Percentiles rank a stretch among this genome's conserved stretches.
Conservation (phyloP, 2,797 vertebrate genomes). For the Fundulus diaphanus region DNA sequence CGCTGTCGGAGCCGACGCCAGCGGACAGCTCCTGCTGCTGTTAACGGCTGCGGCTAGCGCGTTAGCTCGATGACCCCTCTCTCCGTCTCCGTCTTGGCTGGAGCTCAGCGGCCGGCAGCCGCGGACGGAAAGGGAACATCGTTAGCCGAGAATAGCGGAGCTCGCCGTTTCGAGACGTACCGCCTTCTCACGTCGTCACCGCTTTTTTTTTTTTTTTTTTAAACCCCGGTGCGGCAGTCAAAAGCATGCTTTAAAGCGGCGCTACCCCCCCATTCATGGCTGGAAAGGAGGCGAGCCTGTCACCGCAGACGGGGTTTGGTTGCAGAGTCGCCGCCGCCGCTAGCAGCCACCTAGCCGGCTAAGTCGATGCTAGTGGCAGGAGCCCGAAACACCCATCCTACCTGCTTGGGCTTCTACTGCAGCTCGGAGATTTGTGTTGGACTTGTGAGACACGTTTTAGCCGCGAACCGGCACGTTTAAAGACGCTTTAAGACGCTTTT, state of each 20-base stretch:
- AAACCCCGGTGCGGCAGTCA: constrained; percentile 1
- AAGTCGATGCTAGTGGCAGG: constrained; percentile 49
- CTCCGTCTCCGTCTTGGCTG: constrained; percentile 75
- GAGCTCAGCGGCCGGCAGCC: constrained; percentile 72
- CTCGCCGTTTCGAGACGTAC: constrained; percentile 5
- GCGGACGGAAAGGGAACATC: constrained; percentile 42
- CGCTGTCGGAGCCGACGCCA: constrained; percentile 40
- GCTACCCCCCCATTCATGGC: constrained; percentile 58
- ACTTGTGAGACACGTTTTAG: background rate
- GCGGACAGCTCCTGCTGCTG: constrained; percentile 39
- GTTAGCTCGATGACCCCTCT: constrained; percentile 81
- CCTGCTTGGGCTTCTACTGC: constrained; percentile 15
- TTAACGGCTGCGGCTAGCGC: constrained; percentile 72
- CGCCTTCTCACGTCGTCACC: background rate
- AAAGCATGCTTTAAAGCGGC: background rate
- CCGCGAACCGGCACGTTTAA: background rate
- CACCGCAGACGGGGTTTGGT: constrained; percentile 35
- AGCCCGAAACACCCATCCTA: constrained; percentile 6
- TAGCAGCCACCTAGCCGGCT: constrained; percentile 56
- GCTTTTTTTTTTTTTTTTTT: background rate
- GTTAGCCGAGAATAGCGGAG: constrained; percentile 56
- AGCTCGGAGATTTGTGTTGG: background rate
- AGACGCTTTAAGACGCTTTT: background rate
- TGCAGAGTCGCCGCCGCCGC: constrained; percentile 49
- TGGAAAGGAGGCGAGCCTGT: constrained; percentile 23